Conservation (phyloP, 2,888 invertebrate genomes). For the Pachydiplax longipennis region DNA sequence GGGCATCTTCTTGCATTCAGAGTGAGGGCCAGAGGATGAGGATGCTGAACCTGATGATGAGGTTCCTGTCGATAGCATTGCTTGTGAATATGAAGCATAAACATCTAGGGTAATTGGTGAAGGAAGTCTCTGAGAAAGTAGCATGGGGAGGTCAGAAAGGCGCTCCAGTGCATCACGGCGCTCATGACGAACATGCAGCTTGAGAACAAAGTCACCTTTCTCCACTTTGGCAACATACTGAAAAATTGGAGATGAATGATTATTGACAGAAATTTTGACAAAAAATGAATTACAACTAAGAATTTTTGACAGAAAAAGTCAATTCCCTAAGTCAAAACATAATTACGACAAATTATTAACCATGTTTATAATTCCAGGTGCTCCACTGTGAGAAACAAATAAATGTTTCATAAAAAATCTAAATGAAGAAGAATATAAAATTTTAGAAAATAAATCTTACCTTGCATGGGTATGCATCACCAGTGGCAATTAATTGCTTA, state of each 20-base stretch:
- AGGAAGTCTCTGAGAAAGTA: slow-evolving; percentile 78
- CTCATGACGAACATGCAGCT: slow-evolving; percentile 90
- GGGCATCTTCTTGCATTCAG: slow-evolving; percentile 78
- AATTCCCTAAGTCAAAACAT: neutral
- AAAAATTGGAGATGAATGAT: slow-evolving; percentile 54
- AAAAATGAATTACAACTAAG: too few relatives aligned
- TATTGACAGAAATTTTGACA: too few relatives aligned
- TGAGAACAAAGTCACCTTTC: slow-evolving; percentile 92
- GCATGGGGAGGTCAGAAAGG: slow-evolving; percentile 78
- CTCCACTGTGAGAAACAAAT: neutral
- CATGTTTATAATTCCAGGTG: neutral
- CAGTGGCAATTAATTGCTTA: slow-evolving; percentile 84
- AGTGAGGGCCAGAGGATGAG: slow-evolving; percentile 20
- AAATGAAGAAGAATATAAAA: neutral
- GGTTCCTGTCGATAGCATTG: slow-evolving; percentile 62
- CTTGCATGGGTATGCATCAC: slow-evolving; percentile 89
- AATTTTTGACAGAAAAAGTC: too few relatives aligned
- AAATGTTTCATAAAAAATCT: neutral
- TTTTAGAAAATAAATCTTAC: slow-evolving; percentile 59
- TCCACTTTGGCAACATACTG: slow-evolving; percentile 88
- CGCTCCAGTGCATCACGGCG: slow-evolving; percentile 84
- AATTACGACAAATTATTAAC: neutral
- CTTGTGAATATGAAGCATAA: slow-evolving; percentile 74
- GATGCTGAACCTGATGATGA: slow-evolving; percentile 1
- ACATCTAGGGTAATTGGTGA: slow-evolving; percentile 77